Evolutionary conservation across 2,113 vertebrate species (phyloP).

Genomic region (Drymodes brunneopygia): DNA sequence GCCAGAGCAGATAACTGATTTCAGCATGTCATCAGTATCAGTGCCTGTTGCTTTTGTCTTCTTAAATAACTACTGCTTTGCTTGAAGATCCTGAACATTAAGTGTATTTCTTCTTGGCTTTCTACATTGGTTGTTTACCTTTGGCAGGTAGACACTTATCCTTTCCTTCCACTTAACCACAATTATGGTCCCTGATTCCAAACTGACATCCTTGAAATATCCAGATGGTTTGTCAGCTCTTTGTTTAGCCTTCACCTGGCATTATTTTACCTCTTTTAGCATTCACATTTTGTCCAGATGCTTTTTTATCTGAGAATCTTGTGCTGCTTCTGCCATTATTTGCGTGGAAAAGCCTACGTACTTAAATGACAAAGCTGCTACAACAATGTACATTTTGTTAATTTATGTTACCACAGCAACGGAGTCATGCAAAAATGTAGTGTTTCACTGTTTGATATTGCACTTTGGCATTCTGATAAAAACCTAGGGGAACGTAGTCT

Average conservation of each 20-base stretch:
- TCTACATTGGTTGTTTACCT: not conserved
- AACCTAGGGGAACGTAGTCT: not conserved
- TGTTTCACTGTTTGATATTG: not conserved
- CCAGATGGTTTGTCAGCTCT: not conserved
- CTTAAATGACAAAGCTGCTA: not conserved
- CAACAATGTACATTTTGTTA: not conserved
- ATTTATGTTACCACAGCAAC: slow-evolving; percentile 50
- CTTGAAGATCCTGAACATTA: not conserved
- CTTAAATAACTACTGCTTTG: not conserved
- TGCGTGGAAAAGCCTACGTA: not conserved
- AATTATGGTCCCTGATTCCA: not conserved
- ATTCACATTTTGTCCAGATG: not conserved
- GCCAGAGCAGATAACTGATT: not conserved
- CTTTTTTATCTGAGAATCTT: not conserved
- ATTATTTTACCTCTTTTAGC: not conserved
- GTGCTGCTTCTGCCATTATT: not conserved
- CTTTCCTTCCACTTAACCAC: not conserved
- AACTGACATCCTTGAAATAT: not conserved
- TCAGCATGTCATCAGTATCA: not conserved
- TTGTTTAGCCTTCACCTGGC: not conserved
- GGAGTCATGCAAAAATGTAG: not conserved
- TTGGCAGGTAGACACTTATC: not conserved
- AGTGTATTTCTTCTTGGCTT: not conserved
- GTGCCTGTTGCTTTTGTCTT: not conserved
- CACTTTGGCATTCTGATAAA: not conserved